Evolutionary conservation across 2,888 invertebrate species (phyloP).

Genomic region (Barypeithes pellucidus): DNA sequence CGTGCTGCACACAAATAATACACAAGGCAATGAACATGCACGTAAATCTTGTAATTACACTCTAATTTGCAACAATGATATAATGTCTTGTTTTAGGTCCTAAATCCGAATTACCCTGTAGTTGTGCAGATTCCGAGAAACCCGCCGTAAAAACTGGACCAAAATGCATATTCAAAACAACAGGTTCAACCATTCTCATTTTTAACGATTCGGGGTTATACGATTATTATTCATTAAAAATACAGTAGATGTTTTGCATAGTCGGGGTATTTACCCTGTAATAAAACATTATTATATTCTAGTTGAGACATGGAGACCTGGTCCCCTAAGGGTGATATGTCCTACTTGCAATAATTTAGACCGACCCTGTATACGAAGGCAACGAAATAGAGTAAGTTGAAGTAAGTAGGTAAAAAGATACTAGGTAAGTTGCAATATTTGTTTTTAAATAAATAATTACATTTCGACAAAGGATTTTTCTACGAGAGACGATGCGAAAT

Average conservation of each 20-base stretch:
- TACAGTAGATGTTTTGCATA: too few species aligned
- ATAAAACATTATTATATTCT: slow-evolving; percentile 31
- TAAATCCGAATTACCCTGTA: slow-evolving; percentile 32
- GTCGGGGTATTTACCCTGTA: too few species aligned
- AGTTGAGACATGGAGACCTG: slow-evolving; percentile 68
- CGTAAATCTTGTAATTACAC: too few species aligned
- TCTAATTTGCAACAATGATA: neutral
- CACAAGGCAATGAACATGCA: too few species aligned
- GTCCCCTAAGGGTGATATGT: slow-evolving; percentile 61
- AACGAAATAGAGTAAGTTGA: slow-evolving; percentile 65
- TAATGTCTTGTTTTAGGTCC: slow-evolving; percentile 36
- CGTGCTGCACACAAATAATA: too few species aligned
- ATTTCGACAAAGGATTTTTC: too few species aligned
- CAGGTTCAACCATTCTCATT: slow-evolving; percentile 41
- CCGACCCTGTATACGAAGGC: slow-evolving; percentile 65
- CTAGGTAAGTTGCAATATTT: neutral
- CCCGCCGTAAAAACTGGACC: neutral
- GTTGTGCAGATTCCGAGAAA: slow-evolving; percentile 18
- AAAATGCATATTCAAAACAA: slow-evolving; percentile 54
- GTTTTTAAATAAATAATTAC: too few species aligned
- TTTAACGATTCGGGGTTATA: too few species aligned
- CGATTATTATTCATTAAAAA: too few species aligned
- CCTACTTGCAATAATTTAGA: slow-evolving; percentile 62
- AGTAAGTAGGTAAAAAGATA: slow-evolving; percentile 43
- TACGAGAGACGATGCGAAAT: too few species aligned